Percentiles rank a stretch among this genome's conserved stretches.
phyloP scores from a whole-genome alignment of 2,888 invertebrate genomes.

The Pilophorus perplexus region DNA sequence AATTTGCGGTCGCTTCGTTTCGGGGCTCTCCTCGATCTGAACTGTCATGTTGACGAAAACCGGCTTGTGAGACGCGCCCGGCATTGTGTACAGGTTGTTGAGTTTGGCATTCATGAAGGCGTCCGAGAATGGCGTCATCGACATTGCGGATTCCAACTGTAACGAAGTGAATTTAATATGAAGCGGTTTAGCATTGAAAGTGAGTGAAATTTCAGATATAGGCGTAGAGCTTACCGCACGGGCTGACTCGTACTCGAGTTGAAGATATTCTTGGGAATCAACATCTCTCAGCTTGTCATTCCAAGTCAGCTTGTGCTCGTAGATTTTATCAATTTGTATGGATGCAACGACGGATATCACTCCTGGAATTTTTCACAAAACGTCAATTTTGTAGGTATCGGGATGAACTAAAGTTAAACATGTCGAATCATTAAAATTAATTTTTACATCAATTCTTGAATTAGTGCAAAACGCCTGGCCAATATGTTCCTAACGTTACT shows the following conservation, averaged over 20 bases:
- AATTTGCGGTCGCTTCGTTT: slow-evolving; percentile 55
- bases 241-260: slow-evolving; percentile 80
- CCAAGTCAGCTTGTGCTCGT: slow-evolving; percentile 71
- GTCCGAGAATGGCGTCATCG: slow-evolving; percentile 86
- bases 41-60: slow-evolving; percentile 84
- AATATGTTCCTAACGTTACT: too few relatives aligned
- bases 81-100: slow-evolving; percentile 73
- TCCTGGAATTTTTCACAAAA: slow-evolving; percentile 54
- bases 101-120: slow-evolving; percentile 79
- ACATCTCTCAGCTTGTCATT: slow-evolving; percentile 69
- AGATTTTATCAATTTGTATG: slow-evolving; percentile 76
- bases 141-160: slow-evolving; percentile 86
- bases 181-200: not conserved
- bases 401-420: too few relatives aligned
- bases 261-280: slow-evolving; percentile 76
- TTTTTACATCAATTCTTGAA: too few relatives aligned
- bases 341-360: slow-evolving; percentile 77
- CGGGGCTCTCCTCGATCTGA: slow-evolving; percentile 71
- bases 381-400: too few relatives aligned
- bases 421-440: too few relatives aligned
- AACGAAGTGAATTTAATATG: not conserved
- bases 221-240: slow-evolving; percentile 83
- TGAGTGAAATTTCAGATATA: not conserved
- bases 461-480: too few relatives aligned
- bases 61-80: slow-evolving; percentile 52